Base-by-base conservation (phyloP, 30 jellyfish, hydroid and myxozoan species). In the Turritopsis dohrnii region DNA sequence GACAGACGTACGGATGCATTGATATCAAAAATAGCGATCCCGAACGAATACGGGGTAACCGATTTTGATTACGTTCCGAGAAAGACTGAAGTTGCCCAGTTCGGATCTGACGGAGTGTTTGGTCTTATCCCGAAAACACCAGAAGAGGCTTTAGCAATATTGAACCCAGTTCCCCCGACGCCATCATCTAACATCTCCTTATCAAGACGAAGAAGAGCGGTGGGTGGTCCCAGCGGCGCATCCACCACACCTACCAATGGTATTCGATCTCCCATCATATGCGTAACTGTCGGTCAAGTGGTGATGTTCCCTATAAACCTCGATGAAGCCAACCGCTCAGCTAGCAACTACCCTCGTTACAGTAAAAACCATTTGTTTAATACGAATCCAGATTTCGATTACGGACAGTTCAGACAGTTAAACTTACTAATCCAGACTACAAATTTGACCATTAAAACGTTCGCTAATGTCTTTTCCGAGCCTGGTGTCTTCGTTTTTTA, bases 401-500 rank as follows among this genome's bases (percentile, higher is more conserved):
- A 89, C 74, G 99, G 99, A 1, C 80, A 86, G 84, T 94, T 94
- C 88, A 76, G 99, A 23, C 96, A 86, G 87, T 77, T 94, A 29
- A 89, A 94, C 75, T 30, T 93, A 18, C 18, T 86, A 26, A 87
- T 94, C 1, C 99, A 84, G 81, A 89, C 87, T n/a, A 89, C 97
- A 28, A 87, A 94, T 81, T 89, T 86, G 25, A 52, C 96, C n/a
- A 71, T 94, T 21, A 76, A 87, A 24, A 86, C 93, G 54, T 94
- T 94, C 66, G 97, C 89, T 7, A 88, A 94, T 25, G 91, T 79
- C 24, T 94, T 94, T 91, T 25, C 92, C 4, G 99, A 94, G 30
- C 88, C 96, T 25, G 99, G 99, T 4, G 91, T 87, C 19, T 93
- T 83, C 71, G 99, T 94, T 1, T 94, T 94, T 84, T 86, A 86